Percentiles rank a stretch among this genome's conserved stretches.
phyloP scores from a whole-genome alignment of 2,888 invertebrate species.

The Diarsia mendica region DNA sequence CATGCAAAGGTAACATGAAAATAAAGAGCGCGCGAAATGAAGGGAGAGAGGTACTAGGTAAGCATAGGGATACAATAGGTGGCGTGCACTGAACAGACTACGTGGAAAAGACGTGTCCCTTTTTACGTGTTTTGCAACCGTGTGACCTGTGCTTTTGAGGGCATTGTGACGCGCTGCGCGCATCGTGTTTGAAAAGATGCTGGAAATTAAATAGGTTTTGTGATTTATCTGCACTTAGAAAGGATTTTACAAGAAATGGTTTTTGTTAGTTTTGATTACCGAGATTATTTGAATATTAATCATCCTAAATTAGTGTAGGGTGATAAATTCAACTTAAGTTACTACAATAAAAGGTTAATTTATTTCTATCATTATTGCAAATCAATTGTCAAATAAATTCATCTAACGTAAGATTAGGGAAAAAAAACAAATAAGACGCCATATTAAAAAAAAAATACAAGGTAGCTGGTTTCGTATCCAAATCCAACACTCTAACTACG shows the following conservation, averaged over 20 bases:
- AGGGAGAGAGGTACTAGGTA: slow-evolving; percentile 76
- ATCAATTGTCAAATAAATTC: neutral
- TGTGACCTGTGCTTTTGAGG: slow-evolving; percentile 32
- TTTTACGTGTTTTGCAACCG: slow-evolving; percentile 53
- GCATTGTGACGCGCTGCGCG: slow-evolving; percentile 1
- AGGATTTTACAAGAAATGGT: neutral
- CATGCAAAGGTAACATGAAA: slow-evolving; percentile 73
- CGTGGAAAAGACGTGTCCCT: slow-evolving; percentile 62
- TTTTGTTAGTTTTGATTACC: neutral
- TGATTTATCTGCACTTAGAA: neutral
- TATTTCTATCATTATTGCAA: neutral
- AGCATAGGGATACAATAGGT: slow-evolving; percentile 75
- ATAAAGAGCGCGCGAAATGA: slow-evolving; percentile 79
- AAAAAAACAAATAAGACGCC: slow-evolving; percentile 45
- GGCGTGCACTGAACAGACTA: slow-evolving; percentile 56
- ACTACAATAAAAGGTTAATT: neutral
- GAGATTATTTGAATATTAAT: neutral
- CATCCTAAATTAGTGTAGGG: no score
- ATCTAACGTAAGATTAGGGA: neutral
- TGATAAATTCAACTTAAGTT: no score
- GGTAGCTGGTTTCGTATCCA: slow-evolving; percentile 48
- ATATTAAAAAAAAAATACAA: slow-evolving; percentile 49
- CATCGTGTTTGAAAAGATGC: neutral
- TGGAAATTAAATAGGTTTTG: neutral
- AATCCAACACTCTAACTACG: slow-evolving; percentile 63